A percentile compares a stretch with the other conserved stretches of the same genome.
These are phyloP conservation scores for Syrista parreyssii DNA, from an alignment of 2,888 invertebrate genomes.

Conservation along the genomic window DNA sequence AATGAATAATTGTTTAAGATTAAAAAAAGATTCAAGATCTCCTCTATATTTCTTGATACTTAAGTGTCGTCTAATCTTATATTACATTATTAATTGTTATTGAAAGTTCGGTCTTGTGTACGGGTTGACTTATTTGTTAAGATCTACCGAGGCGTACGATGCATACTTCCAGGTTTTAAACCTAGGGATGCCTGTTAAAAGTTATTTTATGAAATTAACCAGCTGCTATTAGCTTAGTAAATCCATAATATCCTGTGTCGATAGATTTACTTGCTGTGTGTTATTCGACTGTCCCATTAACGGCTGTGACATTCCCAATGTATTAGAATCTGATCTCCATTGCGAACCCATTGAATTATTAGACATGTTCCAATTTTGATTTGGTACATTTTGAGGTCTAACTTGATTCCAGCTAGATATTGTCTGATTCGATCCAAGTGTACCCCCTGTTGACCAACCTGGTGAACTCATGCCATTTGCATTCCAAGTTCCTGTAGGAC, in stretches of 20 bases:
- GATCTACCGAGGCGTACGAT: not conserved
- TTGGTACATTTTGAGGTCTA: constrained; percentile 33
- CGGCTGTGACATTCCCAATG: constrained; percentile 32
- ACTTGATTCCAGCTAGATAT: constrained; percentile 42
- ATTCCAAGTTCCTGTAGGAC: constrained; percentile 32
- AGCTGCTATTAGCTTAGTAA: constrained; percentile 46
- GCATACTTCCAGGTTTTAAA: not conserved
- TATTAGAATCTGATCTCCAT: constrained; percentile 28
- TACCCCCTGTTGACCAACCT: constrained; percentile 18
- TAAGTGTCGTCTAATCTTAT: not conserved
- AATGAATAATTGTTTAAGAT: not conserved
- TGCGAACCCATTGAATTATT: constrained; percentile 29
- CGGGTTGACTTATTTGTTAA: not conserved
- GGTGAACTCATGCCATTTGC: constrained; percentile 27
- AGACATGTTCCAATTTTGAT: constrained; percentile 23
- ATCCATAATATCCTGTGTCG: constrained; percentile 56
- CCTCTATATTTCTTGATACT: not conserved
- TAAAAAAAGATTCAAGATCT: not conserved
- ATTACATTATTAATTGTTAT: not conserved
- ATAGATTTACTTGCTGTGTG: constrained; percentile 38
- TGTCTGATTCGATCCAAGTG: constrained; percentile 37
- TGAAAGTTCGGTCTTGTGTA: not conserved
- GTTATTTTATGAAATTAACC: not conserved
- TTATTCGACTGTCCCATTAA: constrained; percentile 26
- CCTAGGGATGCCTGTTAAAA: not conserved